These are phyloP conservation scores for Drosophila rubida DNA, from an alignment of 2,888 invertebrate genomes.

Conservation along the genomic window DNA sequence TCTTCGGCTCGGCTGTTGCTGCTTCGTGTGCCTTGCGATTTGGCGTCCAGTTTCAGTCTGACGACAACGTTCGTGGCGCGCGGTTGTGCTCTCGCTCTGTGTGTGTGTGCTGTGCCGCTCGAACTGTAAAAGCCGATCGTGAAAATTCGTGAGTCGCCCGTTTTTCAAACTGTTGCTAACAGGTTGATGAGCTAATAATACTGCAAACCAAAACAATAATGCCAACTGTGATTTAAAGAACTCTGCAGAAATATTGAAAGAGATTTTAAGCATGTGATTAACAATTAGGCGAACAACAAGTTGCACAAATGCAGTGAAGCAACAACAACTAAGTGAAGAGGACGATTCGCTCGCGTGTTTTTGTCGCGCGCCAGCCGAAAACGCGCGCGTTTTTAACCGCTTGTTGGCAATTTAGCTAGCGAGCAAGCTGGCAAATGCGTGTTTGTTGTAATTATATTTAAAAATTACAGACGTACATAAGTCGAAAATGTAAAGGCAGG, in stretches of 20 bases:
- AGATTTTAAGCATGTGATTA: no score
- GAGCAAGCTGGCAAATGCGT: constrained; percentile 67
- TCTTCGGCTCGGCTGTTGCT: constrained; percentile 58
- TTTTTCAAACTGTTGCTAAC: constrained; percentile 41
- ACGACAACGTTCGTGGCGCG: constrained; percentile 74
- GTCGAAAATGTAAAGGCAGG: constrained; percentile 43
- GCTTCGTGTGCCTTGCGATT: constrained; percentile 46
- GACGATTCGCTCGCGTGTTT: constrained; percentile 57
- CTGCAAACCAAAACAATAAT: not conserved
- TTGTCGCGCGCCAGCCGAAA: constrained; percentile 35
- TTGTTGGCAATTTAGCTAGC: constrained; percentile 71
- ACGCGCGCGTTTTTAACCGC: constrained; percentile 60
- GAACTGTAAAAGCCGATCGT: constrained; percentile 5
- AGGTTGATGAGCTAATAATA: constrained; percentile 6
- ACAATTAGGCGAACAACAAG: constrained; percentile 27
- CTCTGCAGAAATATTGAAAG: not conserved
- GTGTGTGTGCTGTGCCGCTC: not conserved
- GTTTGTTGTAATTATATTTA: constrained; percentile 82
- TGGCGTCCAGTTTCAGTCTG: constrained; percentile 65
- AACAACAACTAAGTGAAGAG: constrained; percentile 21
- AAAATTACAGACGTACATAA: constrained; percentile 30
- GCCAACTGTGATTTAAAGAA: not conserved
- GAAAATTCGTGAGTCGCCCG: constrained; percentile 26
- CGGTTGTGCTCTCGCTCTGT: constrained; percentile 59
- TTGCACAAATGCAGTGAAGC: constrained; percentile 34